phyloP scores from a whole-genome alignment of 2,113 vertebrate genomes.

The Tragulus kanchil region DNA sequence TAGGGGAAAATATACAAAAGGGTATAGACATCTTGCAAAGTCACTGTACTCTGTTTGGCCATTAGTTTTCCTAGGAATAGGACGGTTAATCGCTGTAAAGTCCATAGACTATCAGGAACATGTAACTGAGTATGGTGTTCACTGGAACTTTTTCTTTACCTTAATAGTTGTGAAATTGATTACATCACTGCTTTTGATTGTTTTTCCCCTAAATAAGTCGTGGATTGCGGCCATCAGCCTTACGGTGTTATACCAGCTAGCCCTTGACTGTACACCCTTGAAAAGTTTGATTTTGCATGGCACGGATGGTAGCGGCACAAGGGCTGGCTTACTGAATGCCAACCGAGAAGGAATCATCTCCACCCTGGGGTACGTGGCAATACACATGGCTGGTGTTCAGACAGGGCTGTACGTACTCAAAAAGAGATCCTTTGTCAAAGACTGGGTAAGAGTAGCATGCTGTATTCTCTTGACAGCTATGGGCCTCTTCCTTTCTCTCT shows the following conservation, averaged over 20 bases:
- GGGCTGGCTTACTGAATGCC: conserved; percentile 91
- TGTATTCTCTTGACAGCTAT: conserved; percentile 84
- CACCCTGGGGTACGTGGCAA: conserved; percentile 91
- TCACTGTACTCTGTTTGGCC: conserved; percentile 93
- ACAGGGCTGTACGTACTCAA: conserved; percentile 92
- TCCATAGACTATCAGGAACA: conserved; percentile 95
- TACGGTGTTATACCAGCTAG: conserved; percentile 90
- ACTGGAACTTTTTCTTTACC: conserved; percentile 99
- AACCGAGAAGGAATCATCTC: conserved; percentile 97
- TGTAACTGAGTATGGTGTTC: conserved; percentile 95
- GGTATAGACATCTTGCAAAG: conserved; percentile 85
- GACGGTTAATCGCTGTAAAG: conserved; percentile 92
- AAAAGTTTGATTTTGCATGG: conserved; percentile 92
- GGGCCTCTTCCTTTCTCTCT: conserved; percentile 85
- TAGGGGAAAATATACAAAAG: conserved; percentile 81
- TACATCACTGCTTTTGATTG: conserved; percentile 90
- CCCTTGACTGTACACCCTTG: conserved; percentile 90
- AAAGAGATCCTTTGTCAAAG: conserved; percentile 86
- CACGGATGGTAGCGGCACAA: conserved; percentile 87
- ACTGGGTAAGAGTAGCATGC: conserved; percentile 87
- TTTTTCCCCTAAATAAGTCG: conserved; percentile 88
- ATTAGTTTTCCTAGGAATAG: conserved; percentile 91
- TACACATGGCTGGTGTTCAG: conserved; percentile 95
- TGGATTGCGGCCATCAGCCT: conserved; percentile 90
- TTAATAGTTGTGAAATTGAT: conserved; percentile 91